A percentile compares a stretch with the other conserved stretches of the same genome.
phyloP scores from a whole-genome alignment of 2,113 vertebrate genomes.

The Rhinoderma darwinii region DNA sequence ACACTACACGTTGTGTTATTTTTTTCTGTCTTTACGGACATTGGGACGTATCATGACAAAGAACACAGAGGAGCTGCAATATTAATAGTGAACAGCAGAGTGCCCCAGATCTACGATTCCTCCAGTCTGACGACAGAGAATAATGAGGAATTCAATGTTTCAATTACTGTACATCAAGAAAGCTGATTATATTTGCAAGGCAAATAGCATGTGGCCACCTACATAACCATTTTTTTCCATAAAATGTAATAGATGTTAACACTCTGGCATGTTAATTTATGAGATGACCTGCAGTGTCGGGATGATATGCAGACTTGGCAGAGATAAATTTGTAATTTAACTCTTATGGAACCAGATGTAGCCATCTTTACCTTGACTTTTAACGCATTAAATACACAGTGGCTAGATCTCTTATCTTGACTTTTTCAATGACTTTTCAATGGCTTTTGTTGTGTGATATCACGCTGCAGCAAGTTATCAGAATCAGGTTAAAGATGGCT shows the following conservation, averaged over 20 bases:
- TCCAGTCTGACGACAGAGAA: neutral
- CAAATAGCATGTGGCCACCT: neutral
- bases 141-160: constrained; percentile 14
- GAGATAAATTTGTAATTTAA: neutral
- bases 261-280: neutral
- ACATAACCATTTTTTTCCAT: neutral
- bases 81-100: constrained; percentile 38
- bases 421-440: too few relatives aligned
- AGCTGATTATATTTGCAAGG: constrained; percentile 25
- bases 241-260: neutral
- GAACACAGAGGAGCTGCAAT: neutral
- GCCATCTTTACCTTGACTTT: too few relatives aligned
- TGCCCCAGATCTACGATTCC: constrained; percentile 32
- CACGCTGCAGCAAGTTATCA: too few relatives aligned
- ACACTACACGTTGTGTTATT: neutral
- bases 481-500: too few relatives aligned
- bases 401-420: too few relatives aligned
- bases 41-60: neutral
- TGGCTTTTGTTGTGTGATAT: too few relatives aligned
- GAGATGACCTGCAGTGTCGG: neutral
- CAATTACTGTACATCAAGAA: neutral
- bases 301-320: neutral
- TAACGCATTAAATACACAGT: too few relatives aligned
- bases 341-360: too few relatives aligned
- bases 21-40: neutral